Conservation (phyloP, 2,888 invertebrate species). For the Stenodera caucasica region DNA sequence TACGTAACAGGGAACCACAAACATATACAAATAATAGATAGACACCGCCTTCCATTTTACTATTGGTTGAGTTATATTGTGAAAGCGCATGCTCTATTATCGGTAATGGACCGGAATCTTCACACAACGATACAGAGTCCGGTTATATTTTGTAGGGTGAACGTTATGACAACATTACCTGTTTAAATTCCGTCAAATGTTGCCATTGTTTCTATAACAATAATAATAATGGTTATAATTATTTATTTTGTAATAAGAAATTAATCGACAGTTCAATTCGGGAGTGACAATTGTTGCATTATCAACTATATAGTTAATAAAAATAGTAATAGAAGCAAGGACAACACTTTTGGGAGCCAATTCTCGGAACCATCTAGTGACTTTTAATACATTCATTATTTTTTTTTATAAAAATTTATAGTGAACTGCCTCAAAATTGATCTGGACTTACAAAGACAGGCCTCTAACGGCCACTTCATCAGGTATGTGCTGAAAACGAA, state of each 20-base stretch:
- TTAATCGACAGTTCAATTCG: background rate
- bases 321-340: background rate
- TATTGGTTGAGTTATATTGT: conserved; percentile 46
- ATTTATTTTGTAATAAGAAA: conserved; percentile 12
- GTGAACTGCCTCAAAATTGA: conserved; percentile 68
- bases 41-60: conserved; percentile 45
- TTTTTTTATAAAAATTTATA: conserved; percentile 18
- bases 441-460: conserved; percentile 74
- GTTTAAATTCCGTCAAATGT: conserved; percentile 1
- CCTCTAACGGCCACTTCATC: conserved; percentile 76
- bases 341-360: too few species aligned
- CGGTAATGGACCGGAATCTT: conserved; percentile 31
- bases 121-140: conserved; percentile 47
- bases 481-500: conserved; percentile 56
- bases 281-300: background rate
- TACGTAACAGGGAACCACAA: conserved; percentile 49
- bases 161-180: conserved; percentile 38
- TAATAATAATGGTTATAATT: conserved; percentile 18
- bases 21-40: conserved; percentile 51
- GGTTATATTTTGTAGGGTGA: conserved; percentile 50
- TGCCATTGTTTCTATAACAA: conserved; percentile 21
- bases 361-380: too few species aligned
- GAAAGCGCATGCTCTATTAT: conserved; percentile 46
- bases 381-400: background rate
- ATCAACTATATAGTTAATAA: background rate